These are phyloP conservation scores for Ditula angustiorana DNA, from an alignment of 2,888 invertebrate genomes.

Conservation along the genomic window DNA sequence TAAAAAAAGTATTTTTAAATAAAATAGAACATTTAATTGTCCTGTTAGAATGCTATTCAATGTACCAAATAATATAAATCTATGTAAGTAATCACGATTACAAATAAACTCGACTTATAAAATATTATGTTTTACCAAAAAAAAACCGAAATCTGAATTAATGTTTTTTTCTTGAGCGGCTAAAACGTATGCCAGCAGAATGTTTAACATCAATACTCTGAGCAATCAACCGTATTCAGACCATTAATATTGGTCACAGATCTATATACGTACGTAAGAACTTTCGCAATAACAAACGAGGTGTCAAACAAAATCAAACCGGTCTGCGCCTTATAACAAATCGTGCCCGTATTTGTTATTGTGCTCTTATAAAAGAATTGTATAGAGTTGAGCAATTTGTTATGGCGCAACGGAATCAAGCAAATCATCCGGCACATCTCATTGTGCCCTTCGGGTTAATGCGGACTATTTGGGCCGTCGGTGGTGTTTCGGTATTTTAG, in stretches of 20 bases:
- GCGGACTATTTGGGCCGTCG: slow-evolving; percentile 13
- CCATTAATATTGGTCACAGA: slow-evolving; percentile 19
- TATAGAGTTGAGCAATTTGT: slow-evolving; percentile 41
- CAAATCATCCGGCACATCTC: slow-evolving; percentile 29
- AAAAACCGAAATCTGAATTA: too few species aligned
- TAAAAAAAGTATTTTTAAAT: too few species aligned
- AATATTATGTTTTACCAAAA: too few species aligned
- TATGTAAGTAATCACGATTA: too few species aligned
- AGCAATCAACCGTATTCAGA: slow-evolving; percentile 6
- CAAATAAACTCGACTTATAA: too few species aligned
- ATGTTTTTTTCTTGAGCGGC: not conserved
- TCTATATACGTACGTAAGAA: slow-evolving; percentile 20
- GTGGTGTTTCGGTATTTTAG: not conserved
- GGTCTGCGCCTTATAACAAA: slow-evolving; percentile 60
- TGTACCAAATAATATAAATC: too few species aligned
- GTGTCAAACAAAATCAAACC: slow-evolving; percentile 61
- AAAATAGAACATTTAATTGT: too few species aligned
- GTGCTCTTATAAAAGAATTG: slow-evolving; percentile 47
- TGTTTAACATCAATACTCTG: not conserved
- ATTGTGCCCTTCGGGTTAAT: slow-evolving; percentile 28
- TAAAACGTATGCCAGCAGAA: not conserved
- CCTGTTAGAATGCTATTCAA: too few species aligned
- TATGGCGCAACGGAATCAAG: slow-evolving; percentile 55
- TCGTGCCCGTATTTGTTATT: slow-evolving; percentile 65
- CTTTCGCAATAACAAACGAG: slow-evolving; percentile 61